Conservation (phyloP, 2,797 vertebrate species). For the Macroramphosus scolopax region DNA sequence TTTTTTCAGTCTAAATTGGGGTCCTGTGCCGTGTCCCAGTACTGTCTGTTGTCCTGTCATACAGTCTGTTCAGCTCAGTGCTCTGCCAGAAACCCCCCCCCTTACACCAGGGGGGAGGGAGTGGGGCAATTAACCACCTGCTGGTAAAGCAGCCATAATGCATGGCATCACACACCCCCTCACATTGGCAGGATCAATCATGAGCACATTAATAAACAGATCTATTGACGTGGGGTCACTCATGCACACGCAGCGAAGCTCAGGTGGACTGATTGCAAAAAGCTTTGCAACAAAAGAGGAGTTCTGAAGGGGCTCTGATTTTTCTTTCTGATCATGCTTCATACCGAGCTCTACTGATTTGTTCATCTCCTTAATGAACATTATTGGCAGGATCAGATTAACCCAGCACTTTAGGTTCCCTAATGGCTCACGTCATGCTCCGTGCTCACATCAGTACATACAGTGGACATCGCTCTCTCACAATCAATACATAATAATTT, state of each 20-base stretch:
- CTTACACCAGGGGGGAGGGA: slow-evolving; percentile 28
- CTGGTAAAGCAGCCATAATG: slow-evolving; percentile 32
- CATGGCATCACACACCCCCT: slow-evolving; percentile 21
- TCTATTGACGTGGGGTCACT: slow-evolving; percentile 12
- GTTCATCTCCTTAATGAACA: slow-evolving; percentile 66
- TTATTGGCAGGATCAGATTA: slow-evolving; percentile 63
- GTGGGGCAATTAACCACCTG: slow-evolving; percentile 63
- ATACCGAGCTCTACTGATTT: slow-evolving; percentile 49
- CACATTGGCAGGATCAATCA: slow-evolving; percentile 23
- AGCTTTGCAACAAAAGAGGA: slow-evolving; percentile 1
- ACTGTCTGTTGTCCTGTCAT: slow-evolving; percentile 31
- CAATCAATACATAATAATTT: slow-evolving; percentile 57
- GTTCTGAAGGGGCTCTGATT: slow-evolving; percentile 19
- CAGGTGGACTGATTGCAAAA: slow-evolving; percentile 12
- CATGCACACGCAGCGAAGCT: slow-evolving; percentile 1
- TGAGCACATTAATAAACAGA: slow-evolving; percentile 13
- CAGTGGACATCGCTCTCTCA: slow-evolving; percentile 20
- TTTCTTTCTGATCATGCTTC: slow-evolving; percentile 51
- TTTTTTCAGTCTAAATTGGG: slow-evolving; percentile 20
- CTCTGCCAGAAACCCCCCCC: slow-evolving; percentile 42
- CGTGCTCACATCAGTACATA: slow-evolving; percentile 33
- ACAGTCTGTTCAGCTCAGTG: slow-evolving; percentile 37
- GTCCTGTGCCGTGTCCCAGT: slow-evolving; percentile 25
- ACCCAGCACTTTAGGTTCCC: slow-evolving; percentile 51
- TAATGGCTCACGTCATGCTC: slow-evolving; percentile 53